A percentile compares a stretch with the other conserved stretches of the same genome.
phyloP scores from a whole-genome alignment of 2,888 invertebrate genomes.

The Prenolepis imparis region DNA sequence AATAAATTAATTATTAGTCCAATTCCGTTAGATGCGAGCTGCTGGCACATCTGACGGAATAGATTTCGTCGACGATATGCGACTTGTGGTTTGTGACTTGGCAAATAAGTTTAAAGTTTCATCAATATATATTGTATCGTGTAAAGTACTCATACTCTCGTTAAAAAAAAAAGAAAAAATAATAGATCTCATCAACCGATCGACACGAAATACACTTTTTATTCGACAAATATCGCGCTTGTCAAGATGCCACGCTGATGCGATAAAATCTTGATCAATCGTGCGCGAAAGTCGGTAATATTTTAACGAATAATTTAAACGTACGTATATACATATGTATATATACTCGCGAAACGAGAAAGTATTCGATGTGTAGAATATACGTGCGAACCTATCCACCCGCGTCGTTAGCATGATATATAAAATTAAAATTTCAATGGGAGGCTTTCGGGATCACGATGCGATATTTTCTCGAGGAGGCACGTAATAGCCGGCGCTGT shows the following conservation, averaged over 20 bases:
- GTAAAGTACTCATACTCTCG: not conserved
- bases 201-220: not conserved
- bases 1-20: slow-evolving; percentile 39
- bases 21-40: not conserved
- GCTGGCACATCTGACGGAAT: slow-evolving; percentile 3
- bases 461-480: slow-evolving; percentile 66
- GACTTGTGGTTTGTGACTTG: not conserved
- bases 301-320: slow-evolving; percentile 21
- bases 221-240: not conserved
- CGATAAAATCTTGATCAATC: slow-evolving; percentile 43
- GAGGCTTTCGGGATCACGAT: slow-evolving; percentile 55
- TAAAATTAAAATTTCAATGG: slow-evolving; percentile 70
- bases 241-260: not conserved
- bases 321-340: not conserved
- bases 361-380: slow-evolving; percentile 1
- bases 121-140: not conserved
- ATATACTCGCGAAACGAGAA: not conserved
- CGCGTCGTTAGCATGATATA: slow-evolving; percentile 41
- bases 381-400: slow-evolving; percentile 6
- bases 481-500: slow-evolving; percentile 59
- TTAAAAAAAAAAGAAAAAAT: not conserved
- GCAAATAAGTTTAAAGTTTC: not conserved
- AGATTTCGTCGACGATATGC: not conserved
- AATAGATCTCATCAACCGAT: not conserved
- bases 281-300: slow-evolving; percentile 13